A percentile compares a stretch with the other conserved stretches of the same genome.
phyloP scores from a whole-genome alignment of 2,113 vertebrate species.

The Tichodroma muraria region DNA sequence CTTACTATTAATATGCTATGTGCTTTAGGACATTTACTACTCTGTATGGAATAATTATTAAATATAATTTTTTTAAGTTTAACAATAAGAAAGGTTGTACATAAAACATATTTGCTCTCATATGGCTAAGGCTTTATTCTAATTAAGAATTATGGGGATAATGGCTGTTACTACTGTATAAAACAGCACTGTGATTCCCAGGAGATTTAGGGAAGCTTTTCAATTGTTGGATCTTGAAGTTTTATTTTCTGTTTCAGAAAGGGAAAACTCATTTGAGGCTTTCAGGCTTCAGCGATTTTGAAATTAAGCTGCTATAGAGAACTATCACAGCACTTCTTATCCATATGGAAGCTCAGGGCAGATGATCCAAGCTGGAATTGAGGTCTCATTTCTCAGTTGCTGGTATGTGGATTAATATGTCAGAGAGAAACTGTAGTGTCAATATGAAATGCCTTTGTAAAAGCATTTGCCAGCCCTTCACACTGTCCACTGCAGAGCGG shows the following conservation, averaged over 20 bases:
- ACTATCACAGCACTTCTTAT: not conserved
- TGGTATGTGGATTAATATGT: not conserved
- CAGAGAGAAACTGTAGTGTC: not conserved
- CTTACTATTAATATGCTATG: not conserved
- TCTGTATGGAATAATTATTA: not conserved
- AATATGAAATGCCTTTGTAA: not conserved
- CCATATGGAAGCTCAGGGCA: not conserved
- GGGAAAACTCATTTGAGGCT: slow-evolving; percentile 19
- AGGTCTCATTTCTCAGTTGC: not conserved
- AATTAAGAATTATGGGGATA: not conserved
- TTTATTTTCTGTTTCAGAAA: slow-evolving; percentile 33
- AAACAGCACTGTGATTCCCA: not conserved
- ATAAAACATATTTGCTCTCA: not conserved
- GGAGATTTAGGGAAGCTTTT: not conserved
- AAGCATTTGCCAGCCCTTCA: not conserved
- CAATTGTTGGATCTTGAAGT: not conserved
- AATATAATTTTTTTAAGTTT: not conserved
- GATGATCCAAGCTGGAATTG: not conserved
- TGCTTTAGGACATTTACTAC: not conserved
- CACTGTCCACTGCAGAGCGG: not conserved
- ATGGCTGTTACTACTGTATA: not conserved
- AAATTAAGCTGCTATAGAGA: slow-evolving; percentile 31
- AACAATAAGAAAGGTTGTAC: not conserved
- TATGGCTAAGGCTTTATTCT: not conserved
- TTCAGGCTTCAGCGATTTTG: slow-evolving; percentile 3